phyloP scores from a whole-genome alignment of 1,140 invertebrate species.

The Drosophila triauraria region DNA sequence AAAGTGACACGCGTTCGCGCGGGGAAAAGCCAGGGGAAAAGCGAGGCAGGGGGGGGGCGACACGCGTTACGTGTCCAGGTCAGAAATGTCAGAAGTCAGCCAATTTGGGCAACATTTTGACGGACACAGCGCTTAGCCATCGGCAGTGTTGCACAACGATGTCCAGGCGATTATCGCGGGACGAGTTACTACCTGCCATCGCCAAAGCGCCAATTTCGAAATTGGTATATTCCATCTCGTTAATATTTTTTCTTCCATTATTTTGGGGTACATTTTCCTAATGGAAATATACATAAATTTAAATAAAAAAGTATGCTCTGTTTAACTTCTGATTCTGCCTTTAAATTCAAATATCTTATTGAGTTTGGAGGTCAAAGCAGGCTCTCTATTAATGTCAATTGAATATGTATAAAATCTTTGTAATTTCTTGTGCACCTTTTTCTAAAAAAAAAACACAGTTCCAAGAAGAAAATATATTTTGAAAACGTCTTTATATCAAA shows the following conservation, averaged over 20 bases:
- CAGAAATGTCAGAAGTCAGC: slow-evolving; percentile 80
- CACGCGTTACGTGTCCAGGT: slow-evolving; percentile 73
- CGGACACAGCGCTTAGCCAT: slow-evolving; percentile 54
- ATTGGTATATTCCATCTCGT: not conserved
- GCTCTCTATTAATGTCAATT: too few species aligned
- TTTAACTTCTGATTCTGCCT: too few species aligned
- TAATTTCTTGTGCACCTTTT: too few species aligned
- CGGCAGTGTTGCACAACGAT: too few species aligned
- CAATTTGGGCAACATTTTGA: slow-evolving; percentile 74
- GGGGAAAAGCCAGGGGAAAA: not conserved
- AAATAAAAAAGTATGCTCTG: too few species aligned
- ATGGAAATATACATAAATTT: too few species aligned
- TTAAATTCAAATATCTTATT: too few species aligned
- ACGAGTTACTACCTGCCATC: slow-evolving; percentile 10
- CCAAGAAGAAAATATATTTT: too few species aligned
- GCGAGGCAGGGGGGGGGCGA: not conserved
- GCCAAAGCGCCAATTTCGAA: not conserved
- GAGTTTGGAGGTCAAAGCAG: too few species aligned
- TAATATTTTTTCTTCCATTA: not conserved
- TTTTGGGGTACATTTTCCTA: not conserved
- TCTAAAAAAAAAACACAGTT: too few species aligned
- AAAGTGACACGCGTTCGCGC: slow-evolving; percentile 48
- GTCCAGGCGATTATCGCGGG: slow-evolving; percentile 7
- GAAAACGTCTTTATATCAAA: too few species aligned
- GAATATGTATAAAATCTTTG: too few species aligned